Evolutionary conservation across 2,888 invertebrate species (phyloP), one percentile per base, ranked within the genome.

Genomic region (Hololepta plana): DNA sequence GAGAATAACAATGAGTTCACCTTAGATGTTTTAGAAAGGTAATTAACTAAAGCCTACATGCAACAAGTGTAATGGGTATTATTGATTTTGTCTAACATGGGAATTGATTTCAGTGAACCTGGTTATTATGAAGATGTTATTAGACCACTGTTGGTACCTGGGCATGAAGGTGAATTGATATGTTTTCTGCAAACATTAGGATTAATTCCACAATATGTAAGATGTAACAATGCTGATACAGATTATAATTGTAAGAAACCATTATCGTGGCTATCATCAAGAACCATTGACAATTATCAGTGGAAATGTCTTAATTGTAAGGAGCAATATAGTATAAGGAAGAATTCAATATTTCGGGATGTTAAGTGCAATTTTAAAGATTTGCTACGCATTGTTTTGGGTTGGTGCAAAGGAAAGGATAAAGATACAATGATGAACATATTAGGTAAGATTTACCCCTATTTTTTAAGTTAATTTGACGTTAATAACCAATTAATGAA

Each of bases 391-490:
- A 50, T 68, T 7, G 61, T 71, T 28, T 46, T 70, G 20, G 70
- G 67, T 1, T 74, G 74, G 74, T 66, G 68, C 47, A 67, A 71
- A 38, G 62, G 64, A 44, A 60, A 61, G n/a, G 64, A 68, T 17
- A 43, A 53, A 4, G 56, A 57, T 26, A 39, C 51, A 13, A 58
- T 61, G 20, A 59, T 64, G 9, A 53, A 56, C 35, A 53, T 62
- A 39, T 60, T 71, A 49, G 62, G 72, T 72, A 36, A 40, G 37
- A 33, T 16, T 27, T 14, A 7, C 12, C 10, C 25, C 6, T 14
- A 23, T 7, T 3, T 21, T 8, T 10, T 13, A 7, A 1, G 6
- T 25, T 7, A 11, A 4, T 19, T 16, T 26, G 17, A n/a, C n/a
- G 7, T 17, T 17, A 8, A n/a, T 7, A n/a, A 17, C 17, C 7